Percentiles rank a stretch among this genome's conserved stretches.
Evolutionary conservation across 2,113 vertebrate species (phyloP).

Genomic region (Oenanthe oenanthe): DNA sequence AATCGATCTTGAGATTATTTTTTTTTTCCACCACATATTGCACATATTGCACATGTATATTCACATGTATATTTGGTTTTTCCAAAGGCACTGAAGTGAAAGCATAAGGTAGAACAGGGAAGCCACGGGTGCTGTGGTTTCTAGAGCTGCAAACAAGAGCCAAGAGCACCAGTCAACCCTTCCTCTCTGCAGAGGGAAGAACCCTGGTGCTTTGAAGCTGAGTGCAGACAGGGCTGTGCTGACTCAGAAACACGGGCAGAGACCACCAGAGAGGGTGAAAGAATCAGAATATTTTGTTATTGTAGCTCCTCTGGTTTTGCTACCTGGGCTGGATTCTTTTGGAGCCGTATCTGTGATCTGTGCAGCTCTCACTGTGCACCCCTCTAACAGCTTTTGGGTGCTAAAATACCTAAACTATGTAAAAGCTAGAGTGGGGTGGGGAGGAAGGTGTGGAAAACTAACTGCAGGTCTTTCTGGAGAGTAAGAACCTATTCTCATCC

Average conservation of each 20-base stretch:
- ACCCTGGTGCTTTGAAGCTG: rapidly evolving
- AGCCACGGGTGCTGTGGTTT: rapidly evolving
- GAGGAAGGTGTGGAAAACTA: neutral
- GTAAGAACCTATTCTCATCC: neutral
- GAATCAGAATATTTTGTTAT: neutral
- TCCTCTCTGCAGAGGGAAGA: neutral
- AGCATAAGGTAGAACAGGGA: neutral
- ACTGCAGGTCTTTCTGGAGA: neutral
- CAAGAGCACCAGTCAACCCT: neutral
- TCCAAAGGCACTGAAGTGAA: neutral
- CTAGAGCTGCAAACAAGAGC: neutral
- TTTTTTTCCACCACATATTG: neutral
- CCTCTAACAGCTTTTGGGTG: neutral
- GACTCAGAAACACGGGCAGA: neutral
- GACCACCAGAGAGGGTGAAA: neutral
- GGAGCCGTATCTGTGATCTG: neutral
- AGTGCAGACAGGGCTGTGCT: neutral
- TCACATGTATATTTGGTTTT: neutral
- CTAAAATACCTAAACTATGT: neutral
- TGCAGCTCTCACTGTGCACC: neutral
- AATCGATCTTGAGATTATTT: neutral
- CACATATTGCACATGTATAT: too few relatives aligned
- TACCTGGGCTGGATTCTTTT: neutral
- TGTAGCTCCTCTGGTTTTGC: neutral
- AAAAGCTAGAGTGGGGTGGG: rapidly evolving